These are phyloP conservation scores for Dione vanillae DNA, from an alignment of 2,888 invertebrate genomes.

Conservation along the genomic window DNA sequence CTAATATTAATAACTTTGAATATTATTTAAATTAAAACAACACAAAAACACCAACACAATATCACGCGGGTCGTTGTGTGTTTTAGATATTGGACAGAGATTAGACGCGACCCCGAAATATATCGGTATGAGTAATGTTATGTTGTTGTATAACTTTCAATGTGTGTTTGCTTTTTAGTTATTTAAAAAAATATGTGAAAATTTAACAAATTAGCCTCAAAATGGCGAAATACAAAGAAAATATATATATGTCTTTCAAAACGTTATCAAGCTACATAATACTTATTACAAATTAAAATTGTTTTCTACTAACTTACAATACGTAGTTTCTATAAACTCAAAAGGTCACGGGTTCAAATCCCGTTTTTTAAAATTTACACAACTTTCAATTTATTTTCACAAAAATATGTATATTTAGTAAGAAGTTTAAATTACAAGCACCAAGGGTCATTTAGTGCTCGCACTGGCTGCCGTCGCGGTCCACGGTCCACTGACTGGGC, in stretches of 20 bases:
- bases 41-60: background rate
- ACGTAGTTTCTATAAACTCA: background rate
- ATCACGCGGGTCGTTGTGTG: background rate
- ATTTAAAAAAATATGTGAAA: too few relatives aligned
- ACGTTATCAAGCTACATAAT: background rate
- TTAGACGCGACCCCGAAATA: background rate
- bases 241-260: too few relatives aligned
- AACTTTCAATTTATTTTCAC: background rate
- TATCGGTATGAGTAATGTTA: background rate
- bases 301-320: background rate
- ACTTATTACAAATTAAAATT: background rate
- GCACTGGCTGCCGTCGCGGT: background rate
- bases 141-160: background rate
- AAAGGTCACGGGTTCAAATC: background rate
- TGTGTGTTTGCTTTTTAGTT: background rate
- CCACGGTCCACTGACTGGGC: slow-evolving; percentile 8
- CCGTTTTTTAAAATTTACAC: background rate
- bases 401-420: background rate
- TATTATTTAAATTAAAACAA: background rate
- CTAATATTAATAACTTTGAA: background rate
- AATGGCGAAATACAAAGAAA: too few relatives aligned
- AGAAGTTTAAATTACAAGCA: slow-evolving; percentile 5
- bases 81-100: slow-evolving; percentile 3
- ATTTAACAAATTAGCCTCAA: too few relatives aligned
- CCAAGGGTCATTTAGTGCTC: background rate